phyloP scores from a whole-genome alignment of 1,140 invertebrate genomes.

The Cotesia vestalis region DNA sequence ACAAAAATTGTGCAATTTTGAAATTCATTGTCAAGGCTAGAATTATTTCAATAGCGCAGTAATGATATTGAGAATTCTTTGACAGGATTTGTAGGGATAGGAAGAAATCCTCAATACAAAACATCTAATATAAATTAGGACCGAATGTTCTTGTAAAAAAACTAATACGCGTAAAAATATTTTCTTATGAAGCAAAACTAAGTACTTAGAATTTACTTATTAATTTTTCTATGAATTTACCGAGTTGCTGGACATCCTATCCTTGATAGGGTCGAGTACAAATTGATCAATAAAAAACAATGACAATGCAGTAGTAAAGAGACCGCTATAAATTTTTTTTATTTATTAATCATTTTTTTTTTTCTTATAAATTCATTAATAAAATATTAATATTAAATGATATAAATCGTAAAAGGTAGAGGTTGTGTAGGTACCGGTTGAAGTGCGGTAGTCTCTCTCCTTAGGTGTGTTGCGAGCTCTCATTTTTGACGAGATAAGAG shows the following conservation, averaged over 20 bases:
- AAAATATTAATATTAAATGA: too few relatives aligned
- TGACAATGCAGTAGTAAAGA: constrained; percentile 5
- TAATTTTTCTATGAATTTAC: too few relatives aligned
- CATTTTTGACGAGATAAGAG: constrained; percentile 56
- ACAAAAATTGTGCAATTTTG: too few relatives aligned
- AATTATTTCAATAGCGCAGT: too few relatives aligned
- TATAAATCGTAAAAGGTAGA: constrained; percentile 49
- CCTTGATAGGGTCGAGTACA: constrained; percentile 45
- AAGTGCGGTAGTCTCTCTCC: constrained; percentile 64
- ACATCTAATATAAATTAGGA: too few relatives aligned
- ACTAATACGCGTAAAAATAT: too few relatives aligned
- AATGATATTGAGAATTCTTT: too few relatives aligned
- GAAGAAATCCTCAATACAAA: too few relatives aligned
- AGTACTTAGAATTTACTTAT: not conserved
- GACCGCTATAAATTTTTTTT: not conserved
- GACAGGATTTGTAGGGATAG: too few relatives aligned
- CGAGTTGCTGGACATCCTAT: too few relatives aligned
- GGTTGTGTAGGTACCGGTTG: constrained; percentile 64
- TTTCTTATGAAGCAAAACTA: not conserved
- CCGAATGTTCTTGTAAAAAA: too few relatives aligned
- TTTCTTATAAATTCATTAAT: constrained; percentile 42
- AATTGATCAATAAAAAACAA: constrained; percentile 38
- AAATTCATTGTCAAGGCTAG: too few relatives aligned
- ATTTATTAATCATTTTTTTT: constrained; percentile 10
- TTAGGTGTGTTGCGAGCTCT: constrained; percentile 59